Conservation (phyloP, 1,140 invertebrate genomes). For the Drosophila tristis region DNA sequence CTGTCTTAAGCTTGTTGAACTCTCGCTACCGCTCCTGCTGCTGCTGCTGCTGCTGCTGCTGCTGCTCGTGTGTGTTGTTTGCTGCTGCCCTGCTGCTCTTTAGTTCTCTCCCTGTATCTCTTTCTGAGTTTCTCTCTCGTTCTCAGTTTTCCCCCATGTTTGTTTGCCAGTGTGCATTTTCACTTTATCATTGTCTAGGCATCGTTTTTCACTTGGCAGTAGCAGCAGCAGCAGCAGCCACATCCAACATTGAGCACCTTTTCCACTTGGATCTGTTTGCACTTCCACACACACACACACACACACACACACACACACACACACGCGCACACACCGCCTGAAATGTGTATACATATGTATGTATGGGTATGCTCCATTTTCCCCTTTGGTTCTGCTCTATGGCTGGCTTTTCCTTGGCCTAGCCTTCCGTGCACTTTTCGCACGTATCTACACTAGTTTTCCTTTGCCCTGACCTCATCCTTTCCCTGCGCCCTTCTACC, state of each 20-base stretch:
- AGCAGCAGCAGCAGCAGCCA: constrained; percentile 24
- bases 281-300: constrained; percentile 3
- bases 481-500: background rate
- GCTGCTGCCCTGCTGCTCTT: constrained; percentile 24
- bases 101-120: background rate
- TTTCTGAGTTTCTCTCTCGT: constrained; percentile 19
- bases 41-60: background rate
- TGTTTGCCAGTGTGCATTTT: constrained; percentile 61
- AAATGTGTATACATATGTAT: background rate
- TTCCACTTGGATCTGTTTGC: constrained; percentile 53
- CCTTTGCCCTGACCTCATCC: constrained; percentile 30
- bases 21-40: constrained; percentile 16
- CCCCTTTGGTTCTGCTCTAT: constrained; percentile 6
- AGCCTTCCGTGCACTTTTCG: constrained; percentile 53
- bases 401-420: constrained; percentile 50
- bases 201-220: constrained; percentile 63
- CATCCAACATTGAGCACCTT: constrained; percentile 61
- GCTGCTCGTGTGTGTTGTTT: constrained; percentile 17
- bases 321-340: too few species aligned
- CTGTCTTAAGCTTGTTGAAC: constrained; percentile 66
- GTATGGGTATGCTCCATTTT: constrained; percentile 41
- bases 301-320: background rate
- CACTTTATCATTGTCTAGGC: constrained; percentile 79
- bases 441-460: constrained; percentile 74
- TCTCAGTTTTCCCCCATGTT: constrained; percentile 13